phyloP scores from a whole-genome alignment of 2,888 invertebrate species.

The Synanthedon tipuliformis region DNA sequence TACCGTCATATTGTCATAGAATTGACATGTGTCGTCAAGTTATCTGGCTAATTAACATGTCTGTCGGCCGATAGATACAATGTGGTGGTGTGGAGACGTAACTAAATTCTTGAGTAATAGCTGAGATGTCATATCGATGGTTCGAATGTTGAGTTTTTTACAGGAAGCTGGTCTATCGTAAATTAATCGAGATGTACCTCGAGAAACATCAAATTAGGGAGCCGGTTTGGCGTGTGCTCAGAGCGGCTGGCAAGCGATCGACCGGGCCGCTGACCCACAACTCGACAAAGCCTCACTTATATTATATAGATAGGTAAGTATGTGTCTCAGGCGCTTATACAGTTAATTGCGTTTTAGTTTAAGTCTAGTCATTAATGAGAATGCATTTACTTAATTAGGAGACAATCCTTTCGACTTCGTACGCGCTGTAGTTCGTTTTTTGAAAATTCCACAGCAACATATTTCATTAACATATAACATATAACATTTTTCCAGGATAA shows the following conservation, averaged over 20 bases:
- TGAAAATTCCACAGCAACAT: too few species aligned
- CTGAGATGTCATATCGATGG: slow-evolving; percentile 29
- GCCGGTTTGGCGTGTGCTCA: slow-evolving; percentile 63
- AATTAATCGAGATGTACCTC: slow-evolving; percentile 46
- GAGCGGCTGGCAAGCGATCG: slow-evolving; percentile 2
- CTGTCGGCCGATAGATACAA: slow-evolving; percentile 21
- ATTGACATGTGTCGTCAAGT: slow-evolving; percentile 11
- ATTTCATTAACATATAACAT: too few species aligned
- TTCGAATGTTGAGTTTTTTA: slow-evolving; percentile 35
- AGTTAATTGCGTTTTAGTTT: too few species aligned
- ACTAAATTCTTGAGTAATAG: slow-evolving; percentile 24
- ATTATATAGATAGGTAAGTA: too few species aligned
- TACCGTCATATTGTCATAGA: background rate
- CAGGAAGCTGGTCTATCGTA: slow-evolving; percentile 51
- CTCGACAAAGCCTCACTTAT: background rate
- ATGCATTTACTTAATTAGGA: too few species aligned
- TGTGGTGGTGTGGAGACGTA: slow-evolving; percentile 9
- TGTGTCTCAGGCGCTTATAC: too few species aligned
- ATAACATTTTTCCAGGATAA: too few species aligned
- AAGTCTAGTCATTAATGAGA: too few species aligned
- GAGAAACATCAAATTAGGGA: slow-evolving; percentile 38
- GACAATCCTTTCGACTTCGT: too few species aligned
- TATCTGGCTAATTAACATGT: slow-evolving; percentile 23
- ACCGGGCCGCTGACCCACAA: slow-evolving; percentile 1
- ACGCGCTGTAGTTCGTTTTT: too few species aligned